phyloP scores from a whole-genome alignment of 2,888 invertebrate genomes.

The Melanchra persicariae region DNA sequence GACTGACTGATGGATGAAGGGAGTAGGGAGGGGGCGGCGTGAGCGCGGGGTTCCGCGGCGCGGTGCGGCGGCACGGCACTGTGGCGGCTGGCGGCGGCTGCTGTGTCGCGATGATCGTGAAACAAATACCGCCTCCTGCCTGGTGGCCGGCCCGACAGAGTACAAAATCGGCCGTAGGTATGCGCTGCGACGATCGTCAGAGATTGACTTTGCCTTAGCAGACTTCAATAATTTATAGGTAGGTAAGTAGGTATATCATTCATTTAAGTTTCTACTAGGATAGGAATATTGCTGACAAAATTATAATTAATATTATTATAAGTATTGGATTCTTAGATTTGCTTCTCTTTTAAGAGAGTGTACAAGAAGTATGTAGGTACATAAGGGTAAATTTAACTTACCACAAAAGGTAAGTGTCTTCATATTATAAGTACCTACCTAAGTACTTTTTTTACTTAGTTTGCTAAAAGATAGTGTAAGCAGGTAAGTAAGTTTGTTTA shows the following conservation, averaged over 20 bases:
- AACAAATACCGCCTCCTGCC: constrained; percentile 58
- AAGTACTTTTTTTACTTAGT: too few relatives aligned
- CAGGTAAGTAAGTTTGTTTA: too few relatives aligned
- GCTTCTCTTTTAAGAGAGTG: too few relatives aligned
- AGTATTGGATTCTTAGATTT: too few relatives aligned
- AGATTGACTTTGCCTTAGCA: constrained; percentile 3
- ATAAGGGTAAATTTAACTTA: too few relatives aligned
- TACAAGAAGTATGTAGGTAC: too few relatives aligned
- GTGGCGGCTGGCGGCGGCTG: constrained; percentile 60
- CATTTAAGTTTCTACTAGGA: not conserved
- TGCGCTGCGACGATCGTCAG: constrained; percentile 29
- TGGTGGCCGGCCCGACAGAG: constrained; percentile 28
- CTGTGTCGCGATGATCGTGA: constrained; percentile 66
- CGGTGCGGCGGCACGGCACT: constrained; percentile 30
- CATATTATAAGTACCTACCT: too few relatives aligned
- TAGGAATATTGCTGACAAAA: not conserved
- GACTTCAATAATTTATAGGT: not conserved
- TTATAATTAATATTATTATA: too few relatives aligned
- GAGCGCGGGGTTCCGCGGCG: constrained; percentile 69
- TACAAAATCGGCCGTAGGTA: constrained; percentile 48
- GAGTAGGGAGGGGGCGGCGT: constrained; percentile 65
- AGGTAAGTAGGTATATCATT: not conserved
- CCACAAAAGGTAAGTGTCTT: too few relatives aligned
- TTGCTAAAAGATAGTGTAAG: too few relatives aligned
- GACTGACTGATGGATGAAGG: constrained; percentile 87